Percentiles rank a stretch among this genome's conserved stretches.
phyloP scores from a whole-genome alignment of 2,888 invertebrate species.

The Conops quadrifasciatus region DNA sequence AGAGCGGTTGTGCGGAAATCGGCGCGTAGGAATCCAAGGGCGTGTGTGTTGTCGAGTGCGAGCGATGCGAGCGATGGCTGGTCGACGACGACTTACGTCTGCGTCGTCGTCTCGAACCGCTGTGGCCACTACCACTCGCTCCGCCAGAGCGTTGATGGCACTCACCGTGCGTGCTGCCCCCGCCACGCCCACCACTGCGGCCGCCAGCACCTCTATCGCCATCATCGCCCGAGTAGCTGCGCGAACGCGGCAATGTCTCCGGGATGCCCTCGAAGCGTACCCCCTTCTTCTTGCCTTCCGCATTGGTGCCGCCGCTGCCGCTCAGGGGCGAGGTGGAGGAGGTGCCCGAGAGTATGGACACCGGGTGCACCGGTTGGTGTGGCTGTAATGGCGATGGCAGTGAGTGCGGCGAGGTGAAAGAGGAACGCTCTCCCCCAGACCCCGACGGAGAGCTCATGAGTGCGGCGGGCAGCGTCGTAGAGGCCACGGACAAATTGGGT shows the following conservation, averaged over 20 bases:
- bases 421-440: conserved; percentile 58
- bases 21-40: conserved; percentile 55
- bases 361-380: conserved; percentile 53
- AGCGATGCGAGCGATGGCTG: conserved; percentile 54
- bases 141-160: conserved; percentile 49
- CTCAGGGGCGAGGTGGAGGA: conserved; percentile 60
- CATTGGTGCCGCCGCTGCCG: conserved; percentile 40
- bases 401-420: conserved; percentile 56
- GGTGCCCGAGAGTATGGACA: conserved; percentile 58
- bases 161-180: conserved; percentile 51
- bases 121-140: conserved; percentile 57
- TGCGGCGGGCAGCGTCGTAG: conserved; percentile 63
- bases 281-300: conserved; percentile 60
- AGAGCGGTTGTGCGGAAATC: conserved; percentile 55
- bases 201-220: conserved; percentile 60
- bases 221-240: conserved; percentile 68
- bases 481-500: conserved; percentile 69
- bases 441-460: conserved; percentile 60
- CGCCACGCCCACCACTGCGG: too few species aligned
- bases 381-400: conserved; percentile 52
- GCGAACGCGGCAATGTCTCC: conserved; percentile 67
- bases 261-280: conserved; percentile 65
- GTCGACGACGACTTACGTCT: conserved; percentile 58
- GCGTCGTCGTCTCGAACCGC: conserved; percentile 59
- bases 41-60: conserved; percentile 53